Evolutionary conservation across 2,113 vertebrate genomes (phyloP), one percentile per base, ranked within the genome.

Genomic region (Pleuronectes platessa): DNA sequence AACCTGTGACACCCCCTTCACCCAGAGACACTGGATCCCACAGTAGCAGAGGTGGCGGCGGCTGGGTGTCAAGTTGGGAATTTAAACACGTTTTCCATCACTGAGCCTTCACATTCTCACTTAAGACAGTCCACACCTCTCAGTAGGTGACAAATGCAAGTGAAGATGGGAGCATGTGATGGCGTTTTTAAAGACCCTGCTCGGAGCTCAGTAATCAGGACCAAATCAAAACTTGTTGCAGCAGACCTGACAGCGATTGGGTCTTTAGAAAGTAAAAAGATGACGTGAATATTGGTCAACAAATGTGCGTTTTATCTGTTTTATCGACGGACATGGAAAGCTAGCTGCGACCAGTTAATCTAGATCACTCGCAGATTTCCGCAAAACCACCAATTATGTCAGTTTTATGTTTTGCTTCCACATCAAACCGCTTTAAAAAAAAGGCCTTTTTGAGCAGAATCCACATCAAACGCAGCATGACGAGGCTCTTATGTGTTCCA

Each of bases 51-150:
- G 75, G 77, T 81, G 86, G 68, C 76, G 78, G 53, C n/a, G 71
- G 42, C 55, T 51, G 60, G 86, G 81, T 73, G 79, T 83, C 73
- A 88, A 68, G 74, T 78, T 85, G 71, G 82, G 78, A 88, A 81
- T 87, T 72, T 15, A 88, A 74, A 82, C 88, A 88, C 83, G 47
- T 86, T 83, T 88, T 73, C 69, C 56, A 78, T 80, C 68, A 47
- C 76, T 51, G 55, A 86, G 70, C 62, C 61, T 88, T 92, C 86
- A 85, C 90, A 82, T 85, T 85, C 78, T 83, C 76, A 85, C 61
- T 84, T 76, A 54, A 76, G 70, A 75, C 61, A 42, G 74, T 84
- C 74, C 63, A 54, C 82, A 91, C 89, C 84, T 90, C 79, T 71
- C 71, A 53, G 59, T 76, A 88, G 88, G 90, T 87, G 89, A 71